These are phyloP conservation scores for Napeogenes inachia DNA, from an alignment of 2,888 invertebrate species.

Conservation along the genomic window DNA sequence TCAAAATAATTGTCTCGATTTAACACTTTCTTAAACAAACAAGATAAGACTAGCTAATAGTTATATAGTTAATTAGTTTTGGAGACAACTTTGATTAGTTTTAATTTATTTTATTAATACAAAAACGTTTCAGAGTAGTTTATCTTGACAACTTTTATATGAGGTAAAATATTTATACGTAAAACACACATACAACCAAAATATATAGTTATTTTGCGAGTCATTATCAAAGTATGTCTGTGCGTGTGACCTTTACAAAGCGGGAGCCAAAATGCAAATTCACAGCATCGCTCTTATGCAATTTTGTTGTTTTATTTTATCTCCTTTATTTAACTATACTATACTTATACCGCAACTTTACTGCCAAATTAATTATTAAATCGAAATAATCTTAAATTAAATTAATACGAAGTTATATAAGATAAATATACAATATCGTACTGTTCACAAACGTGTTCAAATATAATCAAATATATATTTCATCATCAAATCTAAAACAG, in stretches of 20 bases:
- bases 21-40: slow-evolving; percentile 64
- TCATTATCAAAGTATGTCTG: slow-evolving; percentile 26
- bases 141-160: neutral
- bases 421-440: neutral
- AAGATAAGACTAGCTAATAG: slow-evolving; percentile 41
- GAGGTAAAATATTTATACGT: neutral
- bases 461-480: too few species aligned
- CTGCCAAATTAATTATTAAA: neutral
- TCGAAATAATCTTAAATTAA: neutral
- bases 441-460: too few species aligned
- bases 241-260: slow-evolving; percentile 30
- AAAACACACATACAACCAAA: neutral
- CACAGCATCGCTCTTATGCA: slow-evolving; percentile 38
- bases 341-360: slow-evolving; percentile 24
- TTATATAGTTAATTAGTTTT: neutral
- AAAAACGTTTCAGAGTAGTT: too few species aligned
- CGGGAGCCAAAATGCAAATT: slow-evolving; percentile 60
- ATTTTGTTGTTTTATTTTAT: slow-evolving; percentile 37
- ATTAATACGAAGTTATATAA: neutral
- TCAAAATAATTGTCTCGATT: slow-evolving; percentile 66
- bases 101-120: neutral
- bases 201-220: slow-evolving; percentile 13
- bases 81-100: neutral
- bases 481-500: too few species aligned
- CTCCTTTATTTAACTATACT: slow-evolving; percentile 24